Conservation (phyloP, 1,140 invertebrate species). For the Philotrypesis tridentata region DNA sequence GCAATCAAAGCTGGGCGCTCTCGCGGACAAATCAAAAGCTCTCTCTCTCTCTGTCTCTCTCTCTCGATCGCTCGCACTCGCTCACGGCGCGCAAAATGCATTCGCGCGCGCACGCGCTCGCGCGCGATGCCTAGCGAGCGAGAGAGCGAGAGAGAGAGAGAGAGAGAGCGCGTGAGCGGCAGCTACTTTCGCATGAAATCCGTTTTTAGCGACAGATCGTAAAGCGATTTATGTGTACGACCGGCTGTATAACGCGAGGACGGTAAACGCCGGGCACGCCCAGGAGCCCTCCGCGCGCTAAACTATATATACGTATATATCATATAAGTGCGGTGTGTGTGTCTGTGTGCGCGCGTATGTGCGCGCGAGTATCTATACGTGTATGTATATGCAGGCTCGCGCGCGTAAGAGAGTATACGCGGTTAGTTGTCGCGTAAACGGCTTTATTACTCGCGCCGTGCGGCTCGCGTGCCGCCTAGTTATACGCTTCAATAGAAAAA, state of each 20-base stretch:
- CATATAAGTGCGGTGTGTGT: too few relatives aligned
- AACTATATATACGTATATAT: not conserved
- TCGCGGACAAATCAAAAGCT: constrained; percentile 26
- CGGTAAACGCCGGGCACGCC: constrained; percentile 70
- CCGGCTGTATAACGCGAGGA: constrained; percentile 66
- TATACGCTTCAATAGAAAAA: constrained; percentile 70
- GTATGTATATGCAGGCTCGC: not conserved
- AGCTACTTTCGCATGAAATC: constrained; percentile 70
- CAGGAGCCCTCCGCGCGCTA: constrained; percentile 42
- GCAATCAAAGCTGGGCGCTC: constrained; percentile 1
- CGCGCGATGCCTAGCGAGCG: not conserved
- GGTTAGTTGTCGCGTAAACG: constrained; percentile 71
- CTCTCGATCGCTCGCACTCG: too few relatives aligned
- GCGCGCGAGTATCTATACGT: not conserved
- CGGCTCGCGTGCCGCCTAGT: constrained; percentile 65
- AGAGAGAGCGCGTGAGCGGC: not conserved
- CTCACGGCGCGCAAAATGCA: constrained; percentile 43
- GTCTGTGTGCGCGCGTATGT: not conserved
- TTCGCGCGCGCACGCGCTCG: constrained; percentile 46
- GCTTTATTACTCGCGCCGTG: constrained; percentile 67
- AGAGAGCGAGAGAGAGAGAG: too few relatives aligned
- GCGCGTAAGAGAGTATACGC: constrained; percentile 3
- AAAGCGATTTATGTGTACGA: constrained; percentile 72
- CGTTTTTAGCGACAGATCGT: constrained; percentile 73
- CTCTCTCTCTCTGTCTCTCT: too few relatives aligned